phyloP scores from a whole-genome alignment of 2,888 invertebrate genomes.

The Apocheima hispidaria region DNA sequence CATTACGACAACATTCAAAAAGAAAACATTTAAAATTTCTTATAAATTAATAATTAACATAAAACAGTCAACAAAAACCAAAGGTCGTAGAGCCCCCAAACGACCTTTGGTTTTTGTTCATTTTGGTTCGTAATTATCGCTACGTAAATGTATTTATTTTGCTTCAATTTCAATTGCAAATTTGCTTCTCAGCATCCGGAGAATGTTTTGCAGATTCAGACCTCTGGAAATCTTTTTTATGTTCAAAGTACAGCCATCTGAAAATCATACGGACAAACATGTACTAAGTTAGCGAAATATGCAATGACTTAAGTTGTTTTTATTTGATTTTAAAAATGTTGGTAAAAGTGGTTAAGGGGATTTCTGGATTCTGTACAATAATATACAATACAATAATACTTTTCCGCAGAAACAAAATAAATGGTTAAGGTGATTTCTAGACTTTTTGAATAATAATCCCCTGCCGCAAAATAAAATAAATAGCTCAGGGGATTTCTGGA shows the following conservation, averaged over 20 bases:
- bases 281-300: too few species aligned
- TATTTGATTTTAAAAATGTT: too few species aligned
- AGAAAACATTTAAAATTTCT: background rate
- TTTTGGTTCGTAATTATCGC: conserved; percentile 13
- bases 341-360: too few species aligned
- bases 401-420: too few species aligned
- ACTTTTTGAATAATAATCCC: too few species aligned
- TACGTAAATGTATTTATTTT: conserved; percentile 19
- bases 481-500: too few species aligned
- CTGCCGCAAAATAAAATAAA: too few species aligned
- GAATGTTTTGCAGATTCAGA: conserved; percentile 24
- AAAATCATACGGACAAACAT: conserved; percentile 38
- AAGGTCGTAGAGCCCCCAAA: conserved; percentile 9
- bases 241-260: conserved; percentile 73
- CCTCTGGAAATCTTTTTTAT: conserved; percentile 59
- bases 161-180: conserved; percentile 30
- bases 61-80: conserved; percentile 17
- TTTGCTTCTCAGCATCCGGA: conserved; percentile 38
- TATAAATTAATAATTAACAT: conserved; percentile 6
- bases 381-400: too few species aligned
- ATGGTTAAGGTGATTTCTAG: too few species aligned
- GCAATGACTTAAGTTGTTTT: too few species aligned
- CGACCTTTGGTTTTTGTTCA: too few species aligned
- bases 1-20: background rate
- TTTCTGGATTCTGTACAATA: too few species aligned